Evolutionary conservation across 2,113 vertebrate species (phyloP), one percentile per base, ranked within the genome.

Genomic region (Apus apus): DNA sequence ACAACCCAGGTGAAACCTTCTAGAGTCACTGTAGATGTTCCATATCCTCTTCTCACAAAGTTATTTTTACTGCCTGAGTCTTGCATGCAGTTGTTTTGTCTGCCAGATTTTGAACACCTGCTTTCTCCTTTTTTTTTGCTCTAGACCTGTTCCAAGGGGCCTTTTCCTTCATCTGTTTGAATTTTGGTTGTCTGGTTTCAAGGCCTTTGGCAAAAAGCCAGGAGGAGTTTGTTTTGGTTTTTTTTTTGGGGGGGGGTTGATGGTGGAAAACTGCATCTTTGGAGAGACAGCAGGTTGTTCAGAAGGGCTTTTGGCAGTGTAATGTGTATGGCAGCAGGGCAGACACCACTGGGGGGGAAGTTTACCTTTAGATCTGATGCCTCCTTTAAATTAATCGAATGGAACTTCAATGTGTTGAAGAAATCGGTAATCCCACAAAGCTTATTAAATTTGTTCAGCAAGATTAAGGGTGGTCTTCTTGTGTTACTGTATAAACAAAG

Each of bases 251-350:
- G 50, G 5, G 60, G 29, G n/a, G 12, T 17, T 56, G 34, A 3
- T 50, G 51, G 20, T 71, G 25, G 17, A 30, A 45, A 93, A 11
- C 15, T 16, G 51, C 21, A 10, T 13, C 34, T 71, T 36, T 54
- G 66, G 76, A n/a, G 45, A 30, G n/a, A 9, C 18, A 26, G 32
- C 17, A 32, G 21, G 36, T 26, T 3, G 8, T 8, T 76, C 12
- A 4, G 7, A 19, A 7, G 14, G 20, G 60, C 10, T 2, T 73
- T 80, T 68, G n/a, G 4, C 4, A 1, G 46, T 15, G n/a, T 6
- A 3, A 3, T 2, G 30, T 23, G 2, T 1, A 0, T 3, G 29
- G 21, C 3, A 9, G 40, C 10, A 16, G 40, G 11, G 8, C 45
- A 6, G 6, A 1, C 3, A 0, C 54, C 40, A 0, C n/a, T 5